Base-by-base conservation (phyloP, 37 sponge, comb jelly and placozoan species). In the Hexactinellida sp. region DNA sequence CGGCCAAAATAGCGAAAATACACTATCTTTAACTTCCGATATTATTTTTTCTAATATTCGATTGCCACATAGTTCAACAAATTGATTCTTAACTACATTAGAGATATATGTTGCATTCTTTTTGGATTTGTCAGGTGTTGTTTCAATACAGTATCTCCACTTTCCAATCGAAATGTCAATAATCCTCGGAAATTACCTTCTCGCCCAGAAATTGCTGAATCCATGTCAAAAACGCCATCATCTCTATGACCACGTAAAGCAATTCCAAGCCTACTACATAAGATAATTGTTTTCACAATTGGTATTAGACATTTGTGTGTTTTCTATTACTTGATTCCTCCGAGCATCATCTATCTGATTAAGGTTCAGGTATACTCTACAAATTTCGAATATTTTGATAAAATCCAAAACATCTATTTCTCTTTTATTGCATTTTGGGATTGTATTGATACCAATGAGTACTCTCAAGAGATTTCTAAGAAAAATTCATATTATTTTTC, bases 61-160 rank as follows among this genome's bases (percentile, higher is more conserved):
- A 47, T 54, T 19, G 28, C 54, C 86, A 63, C 24, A 24, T 3
- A 9, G 16, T 21, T 38, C 3, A 54, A 85, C 5, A 16, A 85
- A 24, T 3, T 82, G 24, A 85, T 85, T 85, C 82, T 85, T 7
- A 25, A 63, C 76, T 10, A 83, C 76, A 3, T 85, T 85, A 63
- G 76, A 63, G 25, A 63, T 28, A 23, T 63, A 63, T 3, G 76
- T 63, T 63, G 21, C 76, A 10, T n/a, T 10, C 5, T n/a, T 63
- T 3, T 10, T 25, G 21, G 13, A 10, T 10, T 25, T 7, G 3
- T n/a, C 28, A 63, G 34, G 76, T 63, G 76, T 63, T 63, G 19
- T 63, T n/a, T 1, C 76, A 63, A 23, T 10, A 63, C 34, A 25
- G 21, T 7, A 63, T 63, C 76, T 63, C 76, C 76, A 25, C 28